A percentile compares a stretch with the other conserved stretches of the same genome.
Conservation (phyloP, 1,140 invertebrate species). For the Lasaia peninsularis region DNA sequence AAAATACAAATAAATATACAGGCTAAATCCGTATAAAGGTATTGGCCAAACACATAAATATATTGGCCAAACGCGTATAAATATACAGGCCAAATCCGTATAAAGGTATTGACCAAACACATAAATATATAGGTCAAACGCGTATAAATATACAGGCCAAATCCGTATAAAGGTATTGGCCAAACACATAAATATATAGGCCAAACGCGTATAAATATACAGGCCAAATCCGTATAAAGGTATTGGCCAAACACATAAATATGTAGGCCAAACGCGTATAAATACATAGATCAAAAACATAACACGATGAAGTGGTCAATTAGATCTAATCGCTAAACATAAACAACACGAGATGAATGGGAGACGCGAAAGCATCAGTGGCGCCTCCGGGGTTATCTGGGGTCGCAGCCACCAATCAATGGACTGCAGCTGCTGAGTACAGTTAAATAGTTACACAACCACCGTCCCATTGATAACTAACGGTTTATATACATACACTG, state of each 20-base stretch:
- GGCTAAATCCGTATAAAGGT: too few relatives aligned
- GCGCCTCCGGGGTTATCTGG: conserved; percentile 54
- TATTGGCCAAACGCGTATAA: too few relatives aligned
- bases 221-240: too few relatives aligned
- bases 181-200: not conserved
- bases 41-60: too few relatives aligned
- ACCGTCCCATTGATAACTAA: conserved; percentile 29
- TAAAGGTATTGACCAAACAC: too few relatives aligned
- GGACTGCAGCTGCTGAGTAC: conserved; percentile 25
- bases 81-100: too few relatives aligned
- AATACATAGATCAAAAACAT: not conserved
- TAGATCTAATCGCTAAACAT: conserved; percentile 42
- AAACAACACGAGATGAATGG: conserved; percentile 40
- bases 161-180: not conserved
- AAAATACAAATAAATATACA: too few relatives aligned
- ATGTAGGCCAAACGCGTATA: not conserved
- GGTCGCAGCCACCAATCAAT: conserved; percentile 39
- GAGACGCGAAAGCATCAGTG: conserved; percentile 29
- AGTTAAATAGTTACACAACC: conserved; percentile 25
- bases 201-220: too few relatives aligned
- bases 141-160: too few relatives aligned
- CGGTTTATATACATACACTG: too few relatives aligned
- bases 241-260: not conserved
- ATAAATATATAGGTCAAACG: too few relatives aligned
- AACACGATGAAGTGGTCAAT: conserved; percentile 29